Evolutionary conservation across 1,140 invertebrate species (phyloP), one percentile per base, ranked within the genome.

Genomic region (Pristionchus pacificus): DNA sequence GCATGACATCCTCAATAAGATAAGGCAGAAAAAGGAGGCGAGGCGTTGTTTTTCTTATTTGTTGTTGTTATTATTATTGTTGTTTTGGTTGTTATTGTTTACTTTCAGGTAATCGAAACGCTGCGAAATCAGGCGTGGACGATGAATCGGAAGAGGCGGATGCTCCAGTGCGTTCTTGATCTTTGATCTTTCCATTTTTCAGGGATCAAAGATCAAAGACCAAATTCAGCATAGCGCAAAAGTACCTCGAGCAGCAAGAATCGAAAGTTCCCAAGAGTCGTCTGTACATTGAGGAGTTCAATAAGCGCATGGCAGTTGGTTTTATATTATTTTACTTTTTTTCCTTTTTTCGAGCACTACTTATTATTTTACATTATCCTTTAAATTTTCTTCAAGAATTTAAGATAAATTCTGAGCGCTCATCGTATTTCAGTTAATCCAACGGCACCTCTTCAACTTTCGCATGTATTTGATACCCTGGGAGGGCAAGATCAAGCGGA

Each of bases 401-500:
- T n/a, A n/a, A n/a, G n/a, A n/a, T n/a, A n/a, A n/a, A n/a, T n/a
- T n/a, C n/a, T n/a, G n/a, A n/a, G n/a, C n/a, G n/a, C n/a, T n/a
- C n/a, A n/a, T n/a, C n/a, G n/a, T n/a, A 6, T 49, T 49, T 49
- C 38, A 49, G 38, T 6, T 91, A 76, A 86, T 91, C 60, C 90
- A 90, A 83, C 87, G 94, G 24, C 92, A 93, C 86, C 85, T 91
- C 24, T 88, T 89, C 24, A 95, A 96, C 84, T 87, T 93, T 15
- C 89, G 91, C 29, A 91, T 91, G 33, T 88, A 91, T 81, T 85
- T 97, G 6, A 91, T 94, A 64, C 95, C 94, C 0, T 98, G 95
- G 95, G 93, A 97, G 84, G 86, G 90, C 70, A 88, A 92, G 59
- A 96, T 98, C 77, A 97, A 97, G 86, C 90, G 92, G 85, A 97